phyloP scores from a whole-genome alignment of 35 echinoderm and acorn worm species.

The Patiria miniata region DNA sequence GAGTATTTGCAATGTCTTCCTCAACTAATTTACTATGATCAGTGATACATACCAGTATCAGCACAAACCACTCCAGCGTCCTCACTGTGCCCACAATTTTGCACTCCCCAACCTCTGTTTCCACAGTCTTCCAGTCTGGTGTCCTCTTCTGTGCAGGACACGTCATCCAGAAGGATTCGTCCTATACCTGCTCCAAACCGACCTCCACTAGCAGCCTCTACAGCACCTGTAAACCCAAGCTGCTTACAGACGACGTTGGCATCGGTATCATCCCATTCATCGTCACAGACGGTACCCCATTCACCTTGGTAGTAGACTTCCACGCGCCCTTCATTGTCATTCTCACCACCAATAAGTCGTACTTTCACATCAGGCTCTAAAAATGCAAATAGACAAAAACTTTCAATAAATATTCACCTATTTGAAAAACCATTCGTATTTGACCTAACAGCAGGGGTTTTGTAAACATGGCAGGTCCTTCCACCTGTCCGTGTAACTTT shows the following conservation, averaged over 20 bases:
- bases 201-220: neutral
- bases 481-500: too few relatives aligned
- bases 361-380: conserved; percentile 2
- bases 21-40: neutral
- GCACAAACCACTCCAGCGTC: conserved; percentile 46
- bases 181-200: conserved; percentile 39
- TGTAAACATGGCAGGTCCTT: too few relatives aligned
- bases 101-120: neutral
- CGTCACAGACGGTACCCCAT: conserved; percentile 68
- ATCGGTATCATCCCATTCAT: conserved; percentile 26
- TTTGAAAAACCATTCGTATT: too few relatives aligned
- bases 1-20: too few relatives aligned
- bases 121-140: conserved; percentile 20
- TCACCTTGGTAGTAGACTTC: conserved; percentile 40
- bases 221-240: conserved; percentile 26
- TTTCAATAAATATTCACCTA: too few relatives aligned
- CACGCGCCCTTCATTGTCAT: conserved; percentile 40
- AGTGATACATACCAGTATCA: neutral
- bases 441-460: too few relatives aligned
- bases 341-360: conserved; percentile 28
- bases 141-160: conserved; percentile 21
- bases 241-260: conserved; percentile 48
- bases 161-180: conserved; percentile 41
- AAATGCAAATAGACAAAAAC: neutral
- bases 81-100: conserved; percentile 40